phyloP scores from a whole-genome alignment of 2,113 vertebrate species.

The Galemys pyrenaicus region DNA sequence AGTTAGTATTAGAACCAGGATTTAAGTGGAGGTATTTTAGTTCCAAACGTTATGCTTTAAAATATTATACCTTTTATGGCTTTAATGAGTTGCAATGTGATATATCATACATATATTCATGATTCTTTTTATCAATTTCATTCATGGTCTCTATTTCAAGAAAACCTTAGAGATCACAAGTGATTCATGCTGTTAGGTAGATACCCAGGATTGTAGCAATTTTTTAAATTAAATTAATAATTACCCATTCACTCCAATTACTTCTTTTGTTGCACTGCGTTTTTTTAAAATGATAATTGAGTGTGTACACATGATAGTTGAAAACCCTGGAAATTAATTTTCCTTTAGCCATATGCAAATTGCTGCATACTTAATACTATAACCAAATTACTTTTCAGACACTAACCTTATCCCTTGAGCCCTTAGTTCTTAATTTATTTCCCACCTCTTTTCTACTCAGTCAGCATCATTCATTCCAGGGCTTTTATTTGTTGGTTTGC shows the following conservation, averaged over 20 bases:
- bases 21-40: neutral
- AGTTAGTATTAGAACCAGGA: neutral
- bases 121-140: neutral
- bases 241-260: conserved; percentile 19
- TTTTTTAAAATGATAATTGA: conserved; percentile 10
- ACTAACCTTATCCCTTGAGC: neutral
- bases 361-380: neutral
- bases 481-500: neutral
- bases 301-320: neutral
- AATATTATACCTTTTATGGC: neutral
- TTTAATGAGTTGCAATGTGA: neutral
- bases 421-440: neutral
- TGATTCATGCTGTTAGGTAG: neutral
- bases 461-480: neutral
- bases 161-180: neutral
- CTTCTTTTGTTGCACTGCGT: neutral
- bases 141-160: neutral
- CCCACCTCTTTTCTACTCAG: neutral
- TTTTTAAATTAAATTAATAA: conserved; percentile 23
- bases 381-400: neutral
- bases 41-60: neutral
- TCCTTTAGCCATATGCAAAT: neutral
- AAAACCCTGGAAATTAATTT: conserved; percentile 32
- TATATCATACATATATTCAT: neutral
- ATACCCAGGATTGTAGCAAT: neutral